These are phyloP conservation scores for Lepus timidus DNA, from an alignment of 2,113 vertebrate species.

Conservation along the genomic window DNA sequence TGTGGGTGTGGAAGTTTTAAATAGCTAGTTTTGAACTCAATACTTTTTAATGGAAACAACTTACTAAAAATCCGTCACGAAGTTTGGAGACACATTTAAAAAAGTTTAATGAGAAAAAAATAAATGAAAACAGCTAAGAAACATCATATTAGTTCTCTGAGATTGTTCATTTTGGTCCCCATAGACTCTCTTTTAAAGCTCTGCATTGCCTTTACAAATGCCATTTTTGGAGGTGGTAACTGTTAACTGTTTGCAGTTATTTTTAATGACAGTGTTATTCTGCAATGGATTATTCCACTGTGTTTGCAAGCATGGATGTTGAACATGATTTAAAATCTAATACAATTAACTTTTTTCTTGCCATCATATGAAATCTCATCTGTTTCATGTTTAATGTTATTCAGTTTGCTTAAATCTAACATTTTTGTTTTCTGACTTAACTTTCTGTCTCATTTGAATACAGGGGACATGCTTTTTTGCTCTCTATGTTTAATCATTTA, in stretches of 20 bases:
- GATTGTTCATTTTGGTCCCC: neutral
- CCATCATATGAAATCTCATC: neutral
- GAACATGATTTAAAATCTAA: neutral
- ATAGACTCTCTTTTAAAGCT: neutral
- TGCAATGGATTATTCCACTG: neutral
- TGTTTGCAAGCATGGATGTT: neutral
- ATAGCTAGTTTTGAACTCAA: too few species aligned
- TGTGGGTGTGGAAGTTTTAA: too few species aligned
- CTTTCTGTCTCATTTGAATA: neutral
- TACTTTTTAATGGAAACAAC: too few species aligned
- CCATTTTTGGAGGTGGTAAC: neutral
- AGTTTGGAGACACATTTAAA: too few species aligned
- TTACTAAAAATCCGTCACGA: too few species aligned
- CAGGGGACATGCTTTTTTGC: neutral
- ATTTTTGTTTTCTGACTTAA: neutral
- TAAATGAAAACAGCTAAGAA: neutral
- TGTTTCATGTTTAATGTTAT: neutral
- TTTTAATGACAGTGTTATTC: neutral
- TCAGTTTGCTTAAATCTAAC: neutral
- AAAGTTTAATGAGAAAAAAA: too few species aligned
- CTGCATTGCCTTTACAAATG: neutral
- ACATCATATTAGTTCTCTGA: neutral
- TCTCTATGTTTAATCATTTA: neutral
- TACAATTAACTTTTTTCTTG: neutral
- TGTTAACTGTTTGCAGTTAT: neutral